These are phyloP conservation scores for Helicoverpa assulta DNA, from an alignment of 2,888 invertebrate species.

Conservation along the genomic window DNA sequence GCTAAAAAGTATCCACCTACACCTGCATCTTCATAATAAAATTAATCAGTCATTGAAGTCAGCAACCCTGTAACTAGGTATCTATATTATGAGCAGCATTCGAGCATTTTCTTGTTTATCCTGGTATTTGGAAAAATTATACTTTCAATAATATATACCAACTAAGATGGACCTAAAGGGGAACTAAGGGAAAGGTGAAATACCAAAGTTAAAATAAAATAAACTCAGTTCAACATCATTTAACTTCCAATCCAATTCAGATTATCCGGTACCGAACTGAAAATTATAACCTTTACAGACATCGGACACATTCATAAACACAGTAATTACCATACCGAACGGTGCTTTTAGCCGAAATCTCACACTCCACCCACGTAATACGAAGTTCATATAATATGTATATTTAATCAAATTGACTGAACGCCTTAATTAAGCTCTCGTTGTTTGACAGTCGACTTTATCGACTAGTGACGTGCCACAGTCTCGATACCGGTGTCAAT, in stretches of 20 bases:
- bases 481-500: slow-evolving; percentile 53
- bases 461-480: slow-evolving; percentile 56
- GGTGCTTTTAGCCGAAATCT: slow-evolving; percentile 38
- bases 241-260: neutral
- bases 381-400: slow-evolving; percentile 39
- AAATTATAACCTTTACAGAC: slow-evolving; percentile 16
- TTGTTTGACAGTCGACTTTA: slow-evolving; percentile 59
- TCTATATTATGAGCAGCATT: too few species aligned
- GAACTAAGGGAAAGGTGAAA: too few species aligned
- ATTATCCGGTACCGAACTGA: slow-evolving; percentile 1
- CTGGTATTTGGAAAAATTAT: too few species aligned
- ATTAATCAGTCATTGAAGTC: too few species aligned
- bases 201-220: neutral
- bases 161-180: too few species aligned
- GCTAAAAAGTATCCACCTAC: too few species aligned
- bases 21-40: too few species aligned
- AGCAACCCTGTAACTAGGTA: too few species aligned
- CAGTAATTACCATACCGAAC: slow-evolving; percentile 41
- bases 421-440: slow-evolving; percentile 60
- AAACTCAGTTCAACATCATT: neutral
- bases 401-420: slow-evolving; percentile 52
- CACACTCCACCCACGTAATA: slow-evolving; percentile 42
- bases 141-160: too few species aligned
- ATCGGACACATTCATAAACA: slow-evolving; percentile 20
- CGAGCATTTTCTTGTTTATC: too few species aligned